These are phyloP conservation scores for Artibeus lituratus DNA, from an alignment of 2,797 vertebrate genomes.

Conservation along the genomic window DNA sequence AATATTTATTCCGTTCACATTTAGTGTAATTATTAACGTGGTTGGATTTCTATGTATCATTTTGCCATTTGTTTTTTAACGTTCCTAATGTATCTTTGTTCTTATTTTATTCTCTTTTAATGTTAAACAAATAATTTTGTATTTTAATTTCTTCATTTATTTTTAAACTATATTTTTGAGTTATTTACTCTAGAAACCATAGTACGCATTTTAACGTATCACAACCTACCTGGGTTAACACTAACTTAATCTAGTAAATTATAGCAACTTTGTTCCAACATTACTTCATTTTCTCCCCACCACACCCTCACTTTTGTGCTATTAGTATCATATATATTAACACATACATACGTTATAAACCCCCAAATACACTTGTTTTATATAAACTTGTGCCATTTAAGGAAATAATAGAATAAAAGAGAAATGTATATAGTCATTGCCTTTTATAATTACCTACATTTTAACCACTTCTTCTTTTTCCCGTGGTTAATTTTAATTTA, in stretches of 20 bases:
- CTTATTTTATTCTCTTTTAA: not conserved
- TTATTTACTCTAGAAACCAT: not conserved
- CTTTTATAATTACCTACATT: not conserved
- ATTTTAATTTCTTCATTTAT: not conserved
- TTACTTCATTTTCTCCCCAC: not conserved
- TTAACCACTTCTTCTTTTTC: not conserved
- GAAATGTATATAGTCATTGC: not conserved
- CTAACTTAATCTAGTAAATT: conserved; percentile 19
- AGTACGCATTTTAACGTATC: not conserved
- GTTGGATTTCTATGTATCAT: not conserved
- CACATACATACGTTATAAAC: not conserved
- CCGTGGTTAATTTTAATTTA: not conserved
- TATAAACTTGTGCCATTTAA: not conserved
- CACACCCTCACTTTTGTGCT: not conserved
- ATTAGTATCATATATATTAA: not conserved
- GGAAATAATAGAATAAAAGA: conserved; percentile 23
- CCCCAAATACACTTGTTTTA: not conserved
- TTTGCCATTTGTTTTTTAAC: not conserved
- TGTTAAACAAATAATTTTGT: conserved; percentile 16
- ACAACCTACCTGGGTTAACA: not conserved
- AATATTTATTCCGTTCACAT: not conserved
- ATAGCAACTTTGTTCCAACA: not conserved
- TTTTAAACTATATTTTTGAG: not conserved
- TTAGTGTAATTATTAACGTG: not conserved
- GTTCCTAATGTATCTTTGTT: not conserved